Conservation (phyloP, 1,140 invertebrate species). For the Pemphigus obesinymphae region DNA sequence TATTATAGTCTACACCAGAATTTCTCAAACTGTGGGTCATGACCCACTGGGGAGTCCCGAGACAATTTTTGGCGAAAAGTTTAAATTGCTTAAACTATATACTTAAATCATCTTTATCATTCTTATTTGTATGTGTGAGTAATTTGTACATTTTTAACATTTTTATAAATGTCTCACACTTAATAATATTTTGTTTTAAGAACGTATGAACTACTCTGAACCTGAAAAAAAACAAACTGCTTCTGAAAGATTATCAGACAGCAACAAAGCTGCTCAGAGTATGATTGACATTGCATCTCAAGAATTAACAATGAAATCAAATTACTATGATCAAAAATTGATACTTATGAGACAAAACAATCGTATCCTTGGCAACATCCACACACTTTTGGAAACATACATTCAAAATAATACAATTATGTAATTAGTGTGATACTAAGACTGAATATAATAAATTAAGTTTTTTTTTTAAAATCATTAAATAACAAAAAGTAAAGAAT, state of each 20-base stretch:
- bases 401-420: neutral
- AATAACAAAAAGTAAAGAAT: too few species aligned
- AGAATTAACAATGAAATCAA: neutral
- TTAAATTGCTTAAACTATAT: too few species aligned
- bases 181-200: neutral
- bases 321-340: neutral
- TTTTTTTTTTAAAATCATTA: neutral
- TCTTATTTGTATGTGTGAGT: too few species aligned
- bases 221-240: neutral
- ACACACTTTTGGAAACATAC: neutral
- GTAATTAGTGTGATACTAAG: neutral
- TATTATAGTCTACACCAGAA: neutral
- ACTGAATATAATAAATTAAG: neutral
- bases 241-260: neutral
- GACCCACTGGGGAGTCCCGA: too few species aligned
- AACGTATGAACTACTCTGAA: neutral
- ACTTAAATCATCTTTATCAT: too few species aligned
- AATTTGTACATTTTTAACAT: too few species aligned
- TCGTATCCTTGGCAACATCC: neutral
- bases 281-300: neutral
- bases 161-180: neutral
- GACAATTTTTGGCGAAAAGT: too few species aligned
- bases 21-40: too few species aligned
- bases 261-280: neutral
- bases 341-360: neutral